These are phyloP conservation scores for Dyspetes luteomarginatus DNA, from an alignment of 2,888 invertebrate genomes.

Conservation along the genomic window DNA sequence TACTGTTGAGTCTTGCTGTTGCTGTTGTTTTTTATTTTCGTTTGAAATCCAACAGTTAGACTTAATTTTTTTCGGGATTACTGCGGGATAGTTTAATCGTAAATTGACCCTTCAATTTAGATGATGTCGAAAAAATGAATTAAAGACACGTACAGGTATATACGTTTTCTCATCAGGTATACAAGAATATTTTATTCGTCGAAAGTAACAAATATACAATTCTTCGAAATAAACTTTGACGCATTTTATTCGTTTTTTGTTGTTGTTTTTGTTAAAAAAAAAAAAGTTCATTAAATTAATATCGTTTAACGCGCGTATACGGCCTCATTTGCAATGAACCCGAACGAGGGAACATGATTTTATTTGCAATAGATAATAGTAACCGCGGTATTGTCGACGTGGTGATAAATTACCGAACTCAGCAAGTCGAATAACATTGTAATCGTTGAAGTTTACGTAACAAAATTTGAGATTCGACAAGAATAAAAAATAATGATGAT, in stretches of 20 bases:
- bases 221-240: constrained; percentile 80
- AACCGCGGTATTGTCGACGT: constrained; percentile 75
- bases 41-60: too few species aligned
- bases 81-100: background rate
- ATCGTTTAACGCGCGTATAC: constrained; percentile 45
- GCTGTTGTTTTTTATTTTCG: too few species aligned
- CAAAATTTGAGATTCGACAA: constrained; percentile 21
- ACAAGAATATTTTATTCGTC: constrained; percentile 84
- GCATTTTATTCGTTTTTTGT: constrained; percentile 56
- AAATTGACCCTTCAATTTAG: background rate
- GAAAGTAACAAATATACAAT: constrained; percentile 84
- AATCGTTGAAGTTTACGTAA: constrained; percentile 17
- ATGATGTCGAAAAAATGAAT: background rate
- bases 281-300: constrained; percentile 65
- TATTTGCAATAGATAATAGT: constrained; percentile 40
- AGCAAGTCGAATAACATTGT: constrained; percentile 44
- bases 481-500: background rate
- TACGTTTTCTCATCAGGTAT: constrained; percentile 76
- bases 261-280: constrained; percentile 30
- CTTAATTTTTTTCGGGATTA: background rate
- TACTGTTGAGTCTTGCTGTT: too few species aligned
- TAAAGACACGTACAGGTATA: constrained; percentile 14
- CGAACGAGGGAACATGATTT: constrained; percentile 30
- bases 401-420: constrained; percentile 63
- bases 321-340: background rate